Base-by-base conservation (phyloP, 2,888 invertebrate genomes). In the Pinctada fucata region DNA sequence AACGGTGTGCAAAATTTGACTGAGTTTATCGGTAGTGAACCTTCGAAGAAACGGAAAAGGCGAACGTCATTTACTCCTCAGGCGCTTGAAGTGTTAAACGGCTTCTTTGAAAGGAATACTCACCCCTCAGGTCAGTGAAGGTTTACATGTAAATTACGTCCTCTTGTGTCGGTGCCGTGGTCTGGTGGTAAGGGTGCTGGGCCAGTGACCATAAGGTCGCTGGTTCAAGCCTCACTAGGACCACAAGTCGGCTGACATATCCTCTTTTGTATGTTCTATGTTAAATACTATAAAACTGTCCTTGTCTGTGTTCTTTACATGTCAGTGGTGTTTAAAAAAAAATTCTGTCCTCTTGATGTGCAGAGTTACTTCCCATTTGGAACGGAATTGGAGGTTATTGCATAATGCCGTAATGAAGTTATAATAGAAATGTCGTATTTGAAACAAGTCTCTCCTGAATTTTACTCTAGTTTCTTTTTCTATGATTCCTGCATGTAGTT, bases 51-150 rank as follows among this genome's bases (percentile, higher is more conserved):
- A 91, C 95, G 99, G 89, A 99, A 99, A 94, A 94, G 98, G 89
- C 95, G 99, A 90, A 99, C 99, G 63, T 98, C 98, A 0, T 99
- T 99, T 93, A 98, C 99, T 3, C 99, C 98, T 1, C 97, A 98
- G 93, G 99, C 99, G 13, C 93, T 99, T 89, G 98, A 98, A 93
- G 94, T 98, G 83, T 94, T 99, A 79, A 99, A 98, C 93, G 96
- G 97, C 79, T 97, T 98, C 93, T 99, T 99, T 92, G 97, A 98
- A 93, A 95, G 97, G 89, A 98, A 98, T 93, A 99, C 98, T 77
- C 99, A 99, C 95, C 99, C 99, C 63, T 98, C 98, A 93, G 98
- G 99, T 98, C 94, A 93, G 91, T 31, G 31, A 31, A 31, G 31
- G 31, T 31, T 31, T 31, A 31, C 31, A 31, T 31, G 31, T 31